A percentile compares a stretch with the other conserved stretches of the same genome.
Evolutionary conservation across 1,140 invertebrate genomes (phyloP).

Genomic region (Eufriesea mexicana): DNA sequence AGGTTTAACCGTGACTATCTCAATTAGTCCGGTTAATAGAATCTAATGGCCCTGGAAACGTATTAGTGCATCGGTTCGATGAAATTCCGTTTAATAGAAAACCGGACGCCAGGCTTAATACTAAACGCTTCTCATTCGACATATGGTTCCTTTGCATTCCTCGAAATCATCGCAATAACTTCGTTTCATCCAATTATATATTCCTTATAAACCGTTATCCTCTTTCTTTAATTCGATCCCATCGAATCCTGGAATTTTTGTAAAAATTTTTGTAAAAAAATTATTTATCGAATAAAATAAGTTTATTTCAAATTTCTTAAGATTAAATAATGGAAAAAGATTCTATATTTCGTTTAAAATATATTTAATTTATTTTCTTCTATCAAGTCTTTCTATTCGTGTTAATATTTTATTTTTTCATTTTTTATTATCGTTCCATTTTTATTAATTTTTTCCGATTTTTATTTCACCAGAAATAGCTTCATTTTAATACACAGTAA

Average conservation of each 20-base stretch:
- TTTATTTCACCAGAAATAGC: background rate
- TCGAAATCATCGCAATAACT: background rate
- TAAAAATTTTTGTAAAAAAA: too few relatives aligned
- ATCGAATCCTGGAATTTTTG: too few relatives aligned
- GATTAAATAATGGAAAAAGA: too few relatives aligned
- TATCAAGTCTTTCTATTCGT: too few relatives aligned
- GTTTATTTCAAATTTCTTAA: too few relatives aligned
- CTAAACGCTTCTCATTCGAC: background rate
- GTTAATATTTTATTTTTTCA: too few relatives aligned
- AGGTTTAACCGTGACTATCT: constrained; percentile 27
- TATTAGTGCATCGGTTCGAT: constrained; percentile 7
- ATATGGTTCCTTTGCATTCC: background rate
- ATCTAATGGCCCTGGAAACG: constrained; percentile 20
- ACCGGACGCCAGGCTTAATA: background rate
- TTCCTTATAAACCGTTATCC: background rate
- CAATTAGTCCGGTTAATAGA: constrained; percentile 38
- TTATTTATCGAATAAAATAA: too few relatives aligned
- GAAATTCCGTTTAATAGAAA: constrained; percentile 33
- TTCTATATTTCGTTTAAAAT: too few relatives aligned
- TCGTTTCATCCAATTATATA: background rate
- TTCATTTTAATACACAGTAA: too few relatives aligned
- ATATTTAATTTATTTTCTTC: too few relatives aligned
- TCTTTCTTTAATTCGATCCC: too few relatives aligned
- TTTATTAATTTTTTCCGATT: background rate
- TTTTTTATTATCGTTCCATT: too few relatives aligned